Conservation (phyloP, 2,888 invertebrate genomes). For the Cantharis rustica region DNA sequence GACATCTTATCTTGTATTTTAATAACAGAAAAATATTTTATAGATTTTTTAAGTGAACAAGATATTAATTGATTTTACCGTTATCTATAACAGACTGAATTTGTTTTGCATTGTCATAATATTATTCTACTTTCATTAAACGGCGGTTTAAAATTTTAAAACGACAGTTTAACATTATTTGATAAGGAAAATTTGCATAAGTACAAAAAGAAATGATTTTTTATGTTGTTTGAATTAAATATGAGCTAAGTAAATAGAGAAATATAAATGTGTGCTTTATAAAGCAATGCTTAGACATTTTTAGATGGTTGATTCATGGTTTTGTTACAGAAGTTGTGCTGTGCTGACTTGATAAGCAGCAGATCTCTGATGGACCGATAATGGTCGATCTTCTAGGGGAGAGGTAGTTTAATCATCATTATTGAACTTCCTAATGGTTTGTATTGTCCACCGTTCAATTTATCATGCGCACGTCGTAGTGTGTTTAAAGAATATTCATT, state of each 20-base stretch:
- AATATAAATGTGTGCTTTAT: neutral
- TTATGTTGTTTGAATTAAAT: neutral
- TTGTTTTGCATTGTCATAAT: neutral
- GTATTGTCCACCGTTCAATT: conserved; percentile 55
- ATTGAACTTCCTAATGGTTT: conserved; percentile 56
- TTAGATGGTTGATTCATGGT: conserved; percentile 22
- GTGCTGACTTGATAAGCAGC: conserved; percentile 33
- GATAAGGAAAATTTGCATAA: neutral
- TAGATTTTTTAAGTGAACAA: neutral
- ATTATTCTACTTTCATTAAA: neutral
- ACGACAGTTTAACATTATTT: neutral
- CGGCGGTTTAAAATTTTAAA: neutral
- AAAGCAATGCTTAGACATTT: neutral
- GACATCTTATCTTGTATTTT: neutral
- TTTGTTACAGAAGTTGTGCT: conserved; percentile 33
- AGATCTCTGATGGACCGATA: conserved; percentile 46
- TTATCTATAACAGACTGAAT: neutral
- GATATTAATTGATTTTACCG: neutral
- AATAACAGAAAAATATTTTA: neutral
- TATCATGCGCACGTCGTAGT: conserved; percentile 50
- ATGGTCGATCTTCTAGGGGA: conserved; percentile 50
- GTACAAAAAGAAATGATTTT: neutral
- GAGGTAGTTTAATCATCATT: conserved; percentile 56
- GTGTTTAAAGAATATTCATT: conserved; percentile 44
- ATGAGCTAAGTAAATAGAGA: neutral